Conservation (phyloP, 2,797 vertebrate genomes). For the Oreochromis mossambicus region DNA sequence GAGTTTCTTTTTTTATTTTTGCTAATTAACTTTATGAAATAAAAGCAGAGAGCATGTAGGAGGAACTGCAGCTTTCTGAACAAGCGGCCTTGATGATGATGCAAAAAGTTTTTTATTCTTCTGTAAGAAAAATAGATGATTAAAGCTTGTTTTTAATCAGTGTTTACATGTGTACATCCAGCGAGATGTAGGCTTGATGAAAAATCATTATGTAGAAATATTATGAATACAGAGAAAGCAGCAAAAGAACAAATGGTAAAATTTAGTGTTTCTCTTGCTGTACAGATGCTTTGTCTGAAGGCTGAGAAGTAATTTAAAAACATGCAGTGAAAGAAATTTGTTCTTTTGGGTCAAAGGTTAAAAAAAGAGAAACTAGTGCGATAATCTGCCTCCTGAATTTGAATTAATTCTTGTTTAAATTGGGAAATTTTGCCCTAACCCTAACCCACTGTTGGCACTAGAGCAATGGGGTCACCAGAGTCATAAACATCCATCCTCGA, state of each 20-base stretch:
- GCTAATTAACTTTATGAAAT: constrained; percentile 17
- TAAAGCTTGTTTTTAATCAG: neutral
- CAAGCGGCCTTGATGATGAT: constrained; percentile 6
- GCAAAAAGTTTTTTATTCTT: neutral
- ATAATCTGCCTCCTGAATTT: neutral
- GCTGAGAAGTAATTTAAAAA: neutral
- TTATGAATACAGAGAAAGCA: neutral
- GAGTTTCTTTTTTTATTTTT: neutral
- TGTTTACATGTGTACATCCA: neutral
- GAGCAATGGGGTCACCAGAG: neutral
- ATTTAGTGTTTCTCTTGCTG: neutral
- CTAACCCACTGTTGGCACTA: neutral
- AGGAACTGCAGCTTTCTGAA: neutral
- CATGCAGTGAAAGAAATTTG: neutral
- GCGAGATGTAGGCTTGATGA: neutral
- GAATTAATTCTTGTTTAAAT: neutral
- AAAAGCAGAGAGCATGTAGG: constrained; percentile 9
- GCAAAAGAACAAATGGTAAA: neutral
- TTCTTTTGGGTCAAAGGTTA: neutral
- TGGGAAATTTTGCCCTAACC: neutral
- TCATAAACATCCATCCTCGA: neutral
- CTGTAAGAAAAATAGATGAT: neutral
- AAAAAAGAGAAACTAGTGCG: neutral
- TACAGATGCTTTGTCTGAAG: neutral
- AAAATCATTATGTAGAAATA: neutral